Evolutionary conservation across 2,797 vertebrate genomes (phyloP).

Genomic region (Xyrichtys novacula): DNA sequence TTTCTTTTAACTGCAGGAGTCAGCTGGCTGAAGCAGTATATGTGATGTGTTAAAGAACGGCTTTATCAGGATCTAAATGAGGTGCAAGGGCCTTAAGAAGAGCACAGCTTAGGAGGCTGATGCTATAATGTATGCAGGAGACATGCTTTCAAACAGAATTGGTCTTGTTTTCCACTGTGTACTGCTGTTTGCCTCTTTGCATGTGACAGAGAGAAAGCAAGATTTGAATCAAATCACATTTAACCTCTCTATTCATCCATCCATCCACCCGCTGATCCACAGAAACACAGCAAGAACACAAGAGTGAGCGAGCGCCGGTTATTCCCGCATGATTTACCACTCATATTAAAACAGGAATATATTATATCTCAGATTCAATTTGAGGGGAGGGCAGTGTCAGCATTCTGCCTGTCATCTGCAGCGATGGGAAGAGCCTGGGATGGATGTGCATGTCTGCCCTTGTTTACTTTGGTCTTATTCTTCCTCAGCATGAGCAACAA

Average conservation of each 20-base stretch:
- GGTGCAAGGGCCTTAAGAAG: not conserved
- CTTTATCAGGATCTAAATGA: not conserved
- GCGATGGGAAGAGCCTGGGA: slow-evolving; percentile 63
- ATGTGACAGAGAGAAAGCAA: slow-evolving; percentile 40
- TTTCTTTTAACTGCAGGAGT: not conserved
- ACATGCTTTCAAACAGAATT: slow-evolving; percentile 2
- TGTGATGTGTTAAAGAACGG: not conserved
- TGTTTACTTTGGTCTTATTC: slow-evolving; percentile 60
- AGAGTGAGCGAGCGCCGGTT: slow-evolving; percentile 47
- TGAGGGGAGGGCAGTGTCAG: slow-evolving; percentile 66
- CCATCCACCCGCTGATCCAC: slow-evolving; percentile 38
- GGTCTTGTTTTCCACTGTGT: slow-evolving; percentile 16
- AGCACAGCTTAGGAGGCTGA: not conserved
- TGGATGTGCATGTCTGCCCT: slow-evolving; percentile 61
- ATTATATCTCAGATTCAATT: slow-evolving; percentile 77
- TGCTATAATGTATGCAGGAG: slow-evolving; percentile 10
- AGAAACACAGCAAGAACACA: slow-evolving; percentile 36
- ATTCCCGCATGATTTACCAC: slow-evolving; percentile 74
- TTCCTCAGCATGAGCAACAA: slow-evolving; percentile 39
- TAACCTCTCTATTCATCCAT: slow-evolving; percentile 49
- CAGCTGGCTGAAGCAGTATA: not conserved
- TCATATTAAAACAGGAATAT: slow-evolving; percentile 76
- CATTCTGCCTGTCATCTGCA: slow-evolving; percentile 69
- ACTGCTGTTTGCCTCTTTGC: slow-evolving; percentile 21
- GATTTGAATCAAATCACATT: slow-evolving; percentile 54